Base-by-base conservation (phyloP, 2,888 invertebrate genomes). In the Limnephilus lunatus region DNA sequence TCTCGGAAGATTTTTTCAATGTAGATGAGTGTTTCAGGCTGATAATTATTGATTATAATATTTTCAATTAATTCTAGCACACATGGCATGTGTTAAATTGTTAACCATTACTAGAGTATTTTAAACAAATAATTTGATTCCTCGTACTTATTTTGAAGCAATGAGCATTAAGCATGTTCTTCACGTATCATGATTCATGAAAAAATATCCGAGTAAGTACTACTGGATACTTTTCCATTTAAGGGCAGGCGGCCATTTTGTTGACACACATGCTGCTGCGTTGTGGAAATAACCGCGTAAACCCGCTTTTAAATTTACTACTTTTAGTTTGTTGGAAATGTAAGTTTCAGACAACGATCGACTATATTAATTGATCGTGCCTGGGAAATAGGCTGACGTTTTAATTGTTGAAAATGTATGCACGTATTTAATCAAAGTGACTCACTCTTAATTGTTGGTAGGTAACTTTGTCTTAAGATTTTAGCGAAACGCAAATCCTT, bases 181-280 rank as follows among this genome's bases (percentile, higher is more conserved):
- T 19, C 53, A 68, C 53, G 53, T 68, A 44, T 12, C 5, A 1
- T 68, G 19, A 25, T 68, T 68, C 68, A n/a, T 68, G 68, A 68
- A 68, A 68, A 68, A 68, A 68, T 68, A 68, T 68, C 68, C 68
- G 9, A n/a, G 68, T 68, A 83, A n/a, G 83, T 83, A 35, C 25
- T 9, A 25, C 25, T 32, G 19, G 68, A 87, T 87, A 48, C 44
- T 48, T 87, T 48, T 87, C 87, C 87, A 87, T 31, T 53, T 68
- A 68, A 53, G 87, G 86, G 31, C 48, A 53, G 19, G 87, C 53
- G 30, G 53, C 86, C 86, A 86, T 86, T 48, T 48, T 86, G 86
- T 86, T 68, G 87, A 87, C 87, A 87, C 87, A 87, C 44, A 32
- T 87, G 87, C 87, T 2, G 39, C 12, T 25, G 30, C 32, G 53